These are phyloP conservation scores for Nematolebias whitei DNA, from an alignment of 2,113 vertebrate species.

Conservation along the genomic window DNA sequence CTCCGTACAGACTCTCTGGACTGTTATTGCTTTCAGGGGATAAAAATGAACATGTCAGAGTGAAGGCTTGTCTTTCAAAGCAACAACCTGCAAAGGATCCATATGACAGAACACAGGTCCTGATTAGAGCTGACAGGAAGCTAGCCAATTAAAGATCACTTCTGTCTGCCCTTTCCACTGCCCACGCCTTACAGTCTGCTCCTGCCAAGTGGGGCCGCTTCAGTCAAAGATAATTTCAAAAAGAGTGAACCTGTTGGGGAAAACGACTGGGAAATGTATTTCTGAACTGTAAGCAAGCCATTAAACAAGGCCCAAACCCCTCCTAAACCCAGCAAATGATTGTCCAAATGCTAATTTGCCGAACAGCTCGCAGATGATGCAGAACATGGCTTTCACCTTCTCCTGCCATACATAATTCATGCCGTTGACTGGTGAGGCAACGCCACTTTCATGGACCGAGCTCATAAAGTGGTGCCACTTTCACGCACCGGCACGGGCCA, in stretches of 20 bases:
- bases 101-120: conserved; percentile 66
- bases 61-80: conserved; percentile 51
- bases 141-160: conserved; percentile 72
- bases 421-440: conserved; percentile 76
- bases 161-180: conserved; percentile 61
- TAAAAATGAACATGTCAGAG: conserved; percentile 56
- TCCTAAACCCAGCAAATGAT: conserved; percentile 58
- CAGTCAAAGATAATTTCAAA: conserved; percentile 54
- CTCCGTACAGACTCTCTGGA: conserved; percentile 21
- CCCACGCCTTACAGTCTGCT: conserved; percentile 50
- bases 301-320: conserved; percentile 40
- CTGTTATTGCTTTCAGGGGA: conserved; percentile 47
- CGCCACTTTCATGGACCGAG: conserved; percentile 72
- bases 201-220: conserved; percentile 22
- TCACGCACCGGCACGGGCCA: conserved; percentile 69
- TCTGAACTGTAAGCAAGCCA: conserved; percentile 51
- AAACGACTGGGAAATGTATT: conserved; percentile 50
- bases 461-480: conserved; percentile 73
- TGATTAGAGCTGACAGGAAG: conserved; percentile 66
- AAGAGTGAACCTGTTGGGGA: conserved; percentile 33
- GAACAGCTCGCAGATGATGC: conserved; percentile 75
- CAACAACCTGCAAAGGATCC: conserved; percentile 60
- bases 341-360: conserved; percentile 75
- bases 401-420: conserved; percentile 79
- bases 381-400: conserved; percentile 76